Percentiles rank a stretch among this genome's conserved stretches.
phyloP scores from a whole-genome alignment of 2,113 vertebrate genomes.

The human region GRCh38 chr12:31287001-31287500 shows the following conservation, averaged over 20 bases:
- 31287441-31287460: constrained; percentile 32
- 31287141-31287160: background rate
- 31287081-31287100: background rate
- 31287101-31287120: background rate
- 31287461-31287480: constrained; percentile 48
- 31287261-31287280: background rate
- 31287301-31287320: background rate
- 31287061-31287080: too few relatives aligned
- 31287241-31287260: background rate
- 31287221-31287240: background rate
- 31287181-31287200: background rate
- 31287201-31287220: background rate
- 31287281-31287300: background rate
- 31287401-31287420: background rate
- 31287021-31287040: background rate
- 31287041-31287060: too few relatives aligned
- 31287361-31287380: background rate
- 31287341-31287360: background rate
- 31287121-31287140: background rate
- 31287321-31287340: background rate
- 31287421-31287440: background rate
- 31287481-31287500: constrained; percentile 45
- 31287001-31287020: background rate
- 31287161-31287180: background rate
- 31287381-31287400: background rate